A percentile compares a stretch with the other conserved stretches of the same genome.
Conservation (phyloP, 2,113 vertebrate species). For the Xiphias gladius region DNA sequence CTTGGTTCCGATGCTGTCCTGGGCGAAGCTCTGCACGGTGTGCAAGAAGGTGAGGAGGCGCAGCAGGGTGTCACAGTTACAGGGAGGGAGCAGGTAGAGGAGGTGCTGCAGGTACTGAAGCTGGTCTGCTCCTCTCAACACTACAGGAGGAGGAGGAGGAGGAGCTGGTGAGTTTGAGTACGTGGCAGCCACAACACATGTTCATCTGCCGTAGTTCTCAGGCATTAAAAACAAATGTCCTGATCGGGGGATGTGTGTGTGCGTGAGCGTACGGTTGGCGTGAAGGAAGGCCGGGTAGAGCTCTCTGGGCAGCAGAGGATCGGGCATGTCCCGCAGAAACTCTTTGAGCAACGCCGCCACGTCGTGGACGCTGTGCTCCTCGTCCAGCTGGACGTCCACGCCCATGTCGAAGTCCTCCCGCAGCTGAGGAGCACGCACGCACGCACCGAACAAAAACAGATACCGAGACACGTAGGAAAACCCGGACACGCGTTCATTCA, state of each 20-base stretch:
- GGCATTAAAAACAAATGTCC: too few relatives aligned
- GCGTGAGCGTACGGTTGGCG: slow-evolving; percentile 84
- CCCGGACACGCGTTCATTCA: too few relatives aligned
- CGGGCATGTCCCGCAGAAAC: slow-evolving; percentile 91
- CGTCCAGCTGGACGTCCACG: slow-evolving; percentile 86
- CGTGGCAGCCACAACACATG: too few relatives aligned
- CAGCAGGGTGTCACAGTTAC: slow-evolving; percentile 93
- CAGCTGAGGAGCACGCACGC: slow-evolving; percentile 57
- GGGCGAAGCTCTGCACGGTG: slow-evolving; percentile 86
- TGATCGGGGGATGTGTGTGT: background rate
- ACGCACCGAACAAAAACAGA: background rate
- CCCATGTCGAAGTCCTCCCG: slow-evolving; percentile 81
- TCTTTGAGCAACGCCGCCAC: slow-evolving; percentile 93
- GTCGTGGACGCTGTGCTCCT: slow-evolving; percentile 91
- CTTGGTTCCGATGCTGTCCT: slow-evolving; percentile 82
- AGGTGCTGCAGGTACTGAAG: slow-evolving; percentile 89
- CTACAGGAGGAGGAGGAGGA: slow-evolving; percentile 68
- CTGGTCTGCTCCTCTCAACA: slow-evolving; percentile 84
- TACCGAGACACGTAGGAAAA: background rate
- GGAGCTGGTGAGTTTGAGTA: too few relatives aligned
- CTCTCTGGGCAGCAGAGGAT: slow-evolving; percentile 90
- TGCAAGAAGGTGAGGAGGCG: slow-evolving; percentile 89
- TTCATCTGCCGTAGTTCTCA: too few relatives aligned
- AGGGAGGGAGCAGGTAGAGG: slow-evolving; percentile 91
- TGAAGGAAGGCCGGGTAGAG: slow-evolving; percentile 92